Percentiles rank a stretch among this genome's conserved stretches.
Conservation (phyloP, 2,797 vertebrate species). For the Hirundo rustica region DNA sequence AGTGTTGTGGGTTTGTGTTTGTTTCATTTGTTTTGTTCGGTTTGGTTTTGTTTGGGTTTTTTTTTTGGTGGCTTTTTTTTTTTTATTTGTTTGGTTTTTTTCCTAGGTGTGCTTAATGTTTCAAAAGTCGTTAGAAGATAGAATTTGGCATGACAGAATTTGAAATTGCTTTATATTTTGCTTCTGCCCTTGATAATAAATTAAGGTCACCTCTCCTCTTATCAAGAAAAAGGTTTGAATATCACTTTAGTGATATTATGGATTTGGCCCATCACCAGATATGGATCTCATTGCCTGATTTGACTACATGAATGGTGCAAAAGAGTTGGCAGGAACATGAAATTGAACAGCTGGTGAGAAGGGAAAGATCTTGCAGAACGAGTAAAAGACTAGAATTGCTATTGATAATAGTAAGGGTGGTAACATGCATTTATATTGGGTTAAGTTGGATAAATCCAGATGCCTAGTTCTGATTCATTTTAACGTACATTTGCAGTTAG, state of each 20-base stretch:
- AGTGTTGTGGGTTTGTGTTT: not conserved
- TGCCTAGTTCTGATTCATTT: not conserved
- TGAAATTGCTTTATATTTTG: not conserved
- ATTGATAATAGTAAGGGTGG: not conserved
- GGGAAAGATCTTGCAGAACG: not conserved
- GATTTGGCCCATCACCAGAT: slow-evolving; percentile 21
- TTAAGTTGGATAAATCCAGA: not conserved
- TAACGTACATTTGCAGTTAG: not conserved
- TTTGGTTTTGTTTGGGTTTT: too few relatives aligned
- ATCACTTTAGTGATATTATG: not conserved
- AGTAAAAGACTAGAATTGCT: not conserved
- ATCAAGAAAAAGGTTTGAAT: not conserved
- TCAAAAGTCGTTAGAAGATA: not conserved
- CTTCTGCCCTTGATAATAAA: not conserved
- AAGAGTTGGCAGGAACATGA: slow-evolving; percentile 25
- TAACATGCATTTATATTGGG: not conserved
- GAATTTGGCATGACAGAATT: not conserved
- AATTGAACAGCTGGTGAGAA: slow-evolving; percentile 23
- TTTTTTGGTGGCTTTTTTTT: too few relatives aligned
- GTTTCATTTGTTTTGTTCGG: too few relatives aligned
- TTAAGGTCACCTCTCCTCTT: not conserved
- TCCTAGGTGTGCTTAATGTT: not conserved
- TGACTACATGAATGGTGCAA: not conserved
- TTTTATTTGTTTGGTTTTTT: not conserved
- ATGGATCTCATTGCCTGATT: not conserved